These are phyloP conservation scores for Andrena minutula DNA, from an alignment of 2,888 invertebrate species.

Conservation along the genomic window DNA sequence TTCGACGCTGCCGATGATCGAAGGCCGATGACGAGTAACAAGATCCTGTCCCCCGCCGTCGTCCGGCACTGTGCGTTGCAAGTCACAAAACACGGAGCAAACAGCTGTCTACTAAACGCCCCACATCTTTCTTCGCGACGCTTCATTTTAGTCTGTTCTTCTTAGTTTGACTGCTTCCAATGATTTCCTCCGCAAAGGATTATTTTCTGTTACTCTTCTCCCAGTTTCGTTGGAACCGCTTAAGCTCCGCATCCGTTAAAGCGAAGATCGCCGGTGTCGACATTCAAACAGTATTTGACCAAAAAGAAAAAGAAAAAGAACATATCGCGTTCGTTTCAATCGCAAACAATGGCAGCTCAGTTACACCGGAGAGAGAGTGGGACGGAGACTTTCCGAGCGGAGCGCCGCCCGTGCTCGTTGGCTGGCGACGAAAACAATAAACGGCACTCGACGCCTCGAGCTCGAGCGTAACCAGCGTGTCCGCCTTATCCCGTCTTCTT, in stretches of 20 bases:
- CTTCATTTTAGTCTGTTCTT: constrained; percentile 4
- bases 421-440: neutral
- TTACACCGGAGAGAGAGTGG: too few relatives aligned
- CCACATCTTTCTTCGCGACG: neutral
- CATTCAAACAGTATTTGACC: neutral
- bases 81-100: neutral
- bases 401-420: neutral
- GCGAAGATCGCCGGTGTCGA: neutral
- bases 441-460: neutral
- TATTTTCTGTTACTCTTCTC: neutral
- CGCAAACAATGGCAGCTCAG: too few relatives aligned
- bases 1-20: constrained; percentile 29
- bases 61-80: neutral
- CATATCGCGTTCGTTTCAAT: too few relatives aligned
- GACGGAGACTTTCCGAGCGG: neutral
- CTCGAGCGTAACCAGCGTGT: neutral
- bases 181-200: constrained; percentile 4
- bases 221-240: constrained; percentile 11
- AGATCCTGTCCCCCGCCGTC: neutral
- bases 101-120: neutral
- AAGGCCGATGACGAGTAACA: constrained; percentile 28
- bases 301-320: too few relatives aligned
- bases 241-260: neutral
- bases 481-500: neutral
- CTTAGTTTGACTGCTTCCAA: constrained; percentile 1